Evolutionary conservation across 2,797 vertebrate species (phyloP).

Genomic region (Aeoliscus strigatus): DNA sequence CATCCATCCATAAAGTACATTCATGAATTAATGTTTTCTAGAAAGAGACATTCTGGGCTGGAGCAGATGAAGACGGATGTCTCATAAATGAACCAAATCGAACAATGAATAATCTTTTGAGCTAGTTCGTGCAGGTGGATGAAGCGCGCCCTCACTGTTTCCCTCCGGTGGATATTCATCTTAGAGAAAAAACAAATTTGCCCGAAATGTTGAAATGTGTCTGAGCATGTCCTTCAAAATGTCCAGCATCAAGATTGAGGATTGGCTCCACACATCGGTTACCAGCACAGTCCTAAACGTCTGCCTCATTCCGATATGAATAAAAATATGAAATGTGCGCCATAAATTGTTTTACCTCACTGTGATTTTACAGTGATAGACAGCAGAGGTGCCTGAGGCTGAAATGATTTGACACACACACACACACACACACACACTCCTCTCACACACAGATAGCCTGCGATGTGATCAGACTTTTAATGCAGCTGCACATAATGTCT

Average conservation of each 20-base stretch:
- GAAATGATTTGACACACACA: constrained; percentile 44
- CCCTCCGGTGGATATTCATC: too few species aligned
- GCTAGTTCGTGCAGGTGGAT: background rate
- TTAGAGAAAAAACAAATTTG: constrained; percentile 3
- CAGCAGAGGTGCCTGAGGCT: constrained; percentile 48
- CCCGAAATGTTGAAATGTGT: background rate
- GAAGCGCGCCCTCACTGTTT: background rate
- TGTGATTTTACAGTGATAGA: constrained; percentile 39
- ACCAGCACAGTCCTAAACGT: constrained; percentile 1
- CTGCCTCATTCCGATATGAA: constrained; percentile 9
- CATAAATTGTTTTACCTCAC: constrained; percentile 29
- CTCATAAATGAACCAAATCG: too few species aligned
- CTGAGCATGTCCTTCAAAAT: background rate
- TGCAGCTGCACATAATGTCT: constrained; percentile 67
- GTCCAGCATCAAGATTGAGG: background rate
- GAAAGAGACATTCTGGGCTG: too few species aligned
- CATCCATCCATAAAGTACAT: too few species aligned
- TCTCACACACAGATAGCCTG: constrained; percentile 51
- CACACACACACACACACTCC: constrained; percentile 22
- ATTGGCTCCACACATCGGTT: constrained; percentile 7
- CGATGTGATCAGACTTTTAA: constrained; percentile 77
- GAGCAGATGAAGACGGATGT: too few species aligned
- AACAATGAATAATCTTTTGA: too few species aligned
- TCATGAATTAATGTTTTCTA: too few species aligned
- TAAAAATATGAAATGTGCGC: constrained; percentile 18